Percentiles rank a stretch among this genome's conserved stretches.
Conservation (phyloP, 53 echinoderm and acorn worm genomes). For the Hippasteria phrygiana region DNA sequence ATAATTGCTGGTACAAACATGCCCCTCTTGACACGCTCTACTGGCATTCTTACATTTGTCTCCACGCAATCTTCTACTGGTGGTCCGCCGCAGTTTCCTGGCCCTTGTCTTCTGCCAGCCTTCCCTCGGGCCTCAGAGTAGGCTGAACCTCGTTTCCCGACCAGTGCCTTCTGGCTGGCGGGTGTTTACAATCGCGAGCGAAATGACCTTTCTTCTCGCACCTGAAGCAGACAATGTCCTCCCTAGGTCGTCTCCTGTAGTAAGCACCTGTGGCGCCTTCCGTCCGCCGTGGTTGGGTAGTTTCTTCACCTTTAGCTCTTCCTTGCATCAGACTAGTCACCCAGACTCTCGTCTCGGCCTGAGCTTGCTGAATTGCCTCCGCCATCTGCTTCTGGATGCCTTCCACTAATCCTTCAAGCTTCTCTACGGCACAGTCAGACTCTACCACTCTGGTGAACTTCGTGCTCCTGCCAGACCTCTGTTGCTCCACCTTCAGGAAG, state of each 20-base stretch:
- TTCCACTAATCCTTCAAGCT: not conserved
- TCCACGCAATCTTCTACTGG: not conserved
- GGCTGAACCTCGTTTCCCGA: constrained; percentile 62
- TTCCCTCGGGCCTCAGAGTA: constrained; percentile 55
- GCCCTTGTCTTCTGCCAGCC: constrained; percentile 46
- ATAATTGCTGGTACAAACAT: constrained; percentile 44
- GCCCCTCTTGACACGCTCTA: not conserved
- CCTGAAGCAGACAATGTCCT: constrained; percentile 32
- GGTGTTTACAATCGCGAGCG: constrained; percentile 1
- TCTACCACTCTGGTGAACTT: not conserved
- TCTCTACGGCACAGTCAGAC: not conserved
- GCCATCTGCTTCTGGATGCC: not conserved
- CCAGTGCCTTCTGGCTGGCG: not conserved
- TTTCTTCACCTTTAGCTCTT: not conserved
- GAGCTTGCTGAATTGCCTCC: not conserved
- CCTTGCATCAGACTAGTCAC: not conserved
- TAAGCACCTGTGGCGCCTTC: not conserved
- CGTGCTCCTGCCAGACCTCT: not conserved
- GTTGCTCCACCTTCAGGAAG: constrained; percentile 30
- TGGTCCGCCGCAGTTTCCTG: not conserved
- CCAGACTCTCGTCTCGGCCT: not conserved
- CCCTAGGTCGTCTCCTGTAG: constrained; percentile 7
- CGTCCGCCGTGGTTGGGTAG: not conserved
- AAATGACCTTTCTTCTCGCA: constrained; percentile 39
- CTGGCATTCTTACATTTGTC: not conserved